A percentile compares a stretch with the other conserved stretches of the same genome.
Evolutionary conservation across 2,888 invertebrate species (phyloP).

Genomic region (Octonoba sinensis): DNA sequence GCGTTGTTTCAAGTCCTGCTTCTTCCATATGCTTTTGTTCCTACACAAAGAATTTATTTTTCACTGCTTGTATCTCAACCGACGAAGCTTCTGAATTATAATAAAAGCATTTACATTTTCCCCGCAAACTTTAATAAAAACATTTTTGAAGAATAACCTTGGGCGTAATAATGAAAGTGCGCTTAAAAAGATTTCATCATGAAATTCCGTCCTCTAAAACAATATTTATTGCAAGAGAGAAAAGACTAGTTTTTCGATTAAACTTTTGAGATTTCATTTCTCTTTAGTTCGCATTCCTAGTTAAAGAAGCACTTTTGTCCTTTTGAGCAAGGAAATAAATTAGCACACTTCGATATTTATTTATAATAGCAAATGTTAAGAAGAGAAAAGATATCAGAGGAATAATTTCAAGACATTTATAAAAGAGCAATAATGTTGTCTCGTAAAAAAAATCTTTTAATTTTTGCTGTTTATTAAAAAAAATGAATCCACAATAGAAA

Average conservation of each 20-base stretch:
- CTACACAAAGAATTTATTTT: constrained; percentile 12
- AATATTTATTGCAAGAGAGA: constrained; percentile 56
- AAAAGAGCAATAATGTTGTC: too few relatives aligned
- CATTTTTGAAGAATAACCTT: constrained; percentile 40
- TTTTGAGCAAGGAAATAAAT: too few relatives aligned
- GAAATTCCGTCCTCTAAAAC: constrained; percentile 30
- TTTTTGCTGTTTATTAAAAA: too few relatives aligned
- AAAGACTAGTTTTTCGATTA: constrained; percentile 53
- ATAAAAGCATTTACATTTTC: constrained; percentile 43
- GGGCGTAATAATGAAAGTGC: constrained; percentile 21
- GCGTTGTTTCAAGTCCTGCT: not conserved
- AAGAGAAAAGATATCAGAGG: too few relatives aligned
- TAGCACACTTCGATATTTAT: too few relatives aligned
- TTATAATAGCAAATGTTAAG: too few relatives aligned
- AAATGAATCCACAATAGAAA: too few relatives aligned
- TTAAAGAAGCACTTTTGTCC: too few relatives aligned
- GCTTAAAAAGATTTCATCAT: constrained; percentile 12
- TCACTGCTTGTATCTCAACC: constrained; percentile 5
- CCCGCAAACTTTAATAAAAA: constrained; percentile 54
- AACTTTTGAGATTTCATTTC: constrained; percentile 29
- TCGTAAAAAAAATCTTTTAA: too few relatives aligned
- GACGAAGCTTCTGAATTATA: constrained; percentile 31
- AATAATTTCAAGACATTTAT: too few relatives aligned
- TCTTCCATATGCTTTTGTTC: constrained; percentile 5
- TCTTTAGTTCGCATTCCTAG: too few relatives aligned